Percentiles rank a stretch among this genome's conserved stretches.
Conservation (phyloP, 2,888 invertebrate species). For the Pheosia gnoma region DNA sequence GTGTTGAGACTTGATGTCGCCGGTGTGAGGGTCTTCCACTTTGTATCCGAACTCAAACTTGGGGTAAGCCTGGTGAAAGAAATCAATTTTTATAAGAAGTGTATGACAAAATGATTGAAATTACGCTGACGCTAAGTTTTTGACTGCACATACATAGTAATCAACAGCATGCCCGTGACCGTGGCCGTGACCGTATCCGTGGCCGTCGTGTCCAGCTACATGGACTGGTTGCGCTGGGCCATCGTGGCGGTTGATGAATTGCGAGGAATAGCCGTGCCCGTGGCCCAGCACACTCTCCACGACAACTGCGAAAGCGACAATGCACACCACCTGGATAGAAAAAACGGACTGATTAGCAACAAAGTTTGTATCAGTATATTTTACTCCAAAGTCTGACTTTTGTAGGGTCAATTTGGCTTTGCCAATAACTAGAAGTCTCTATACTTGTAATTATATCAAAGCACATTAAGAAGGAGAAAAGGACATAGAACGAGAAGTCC, state of each 20-base stretch:
- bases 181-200: constrained; percentile 52
- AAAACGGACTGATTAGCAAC: not conserved
- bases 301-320: constrained; percentile 52
- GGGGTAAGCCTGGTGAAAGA: constrained; percentile 56
- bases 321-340: constrained; percentile 48
- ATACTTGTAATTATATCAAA: too few relatives aligned
- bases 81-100: not conserved
- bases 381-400: too few relatives aligned
- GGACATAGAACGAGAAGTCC: too few relatives aligned
- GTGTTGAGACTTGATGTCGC: constrained; percentile 77
- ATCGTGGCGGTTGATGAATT: constrained; percentile 63
- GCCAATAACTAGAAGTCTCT: too few relatives aligned
- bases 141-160: constrained; percentile 20
- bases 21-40: constrained; percentile 75
- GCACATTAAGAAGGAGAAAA: too few relatives aligned
- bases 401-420: too few relatives aligned
- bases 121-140: not conserved
- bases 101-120: too few relatives aligned
- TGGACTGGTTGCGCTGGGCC: constrained; percentile 60
- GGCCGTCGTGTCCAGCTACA: constrained; percentile 42
- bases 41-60: constrained; percentile 66
- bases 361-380: too few relatives aligned
- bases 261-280: constrained; percentile 65
- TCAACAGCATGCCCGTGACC: constrained; percentile 50
- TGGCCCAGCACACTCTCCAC: constrained; percentile 57